These are phyloP conservation scores for Sphaeridia pumilis DNA, from an alignment of 2,888 invertebrate genomes.

Conservation along the genomic window DNA sequence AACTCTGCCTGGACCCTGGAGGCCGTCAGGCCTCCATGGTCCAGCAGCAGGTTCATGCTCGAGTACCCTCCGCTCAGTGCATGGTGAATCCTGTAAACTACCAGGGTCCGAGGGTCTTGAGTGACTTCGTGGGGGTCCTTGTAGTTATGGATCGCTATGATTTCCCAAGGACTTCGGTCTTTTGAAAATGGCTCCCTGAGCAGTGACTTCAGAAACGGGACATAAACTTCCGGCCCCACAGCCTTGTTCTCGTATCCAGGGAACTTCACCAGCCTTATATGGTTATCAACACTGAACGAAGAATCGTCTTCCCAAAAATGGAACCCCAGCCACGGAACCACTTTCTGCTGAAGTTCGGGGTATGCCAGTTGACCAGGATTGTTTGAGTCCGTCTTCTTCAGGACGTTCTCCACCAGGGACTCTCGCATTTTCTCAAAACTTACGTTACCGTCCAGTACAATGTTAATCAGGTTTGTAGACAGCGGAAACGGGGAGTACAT, in stretches of 20 bases:
- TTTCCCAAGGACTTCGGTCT: slow-evolving; percentile 27
- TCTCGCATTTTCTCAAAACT: neutral
- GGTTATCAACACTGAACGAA: slow-evolving; percentile 5
- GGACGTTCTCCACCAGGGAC: slow-evolving; percentile 1
- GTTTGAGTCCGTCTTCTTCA: neutral
- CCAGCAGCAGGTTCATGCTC: slow-evolving; percentile 1
- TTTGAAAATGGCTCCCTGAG: slow-evolving; percentile 10
- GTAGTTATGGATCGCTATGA: slow-evolving; percentile 18
- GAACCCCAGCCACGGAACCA: slow-evolving; percentile 5
- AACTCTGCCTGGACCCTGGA: neutral
- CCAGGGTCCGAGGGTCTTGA: neutral
- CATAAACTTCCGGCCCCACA: neutral
- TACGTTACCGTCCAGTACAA: neutral
- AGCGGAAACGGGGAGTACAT: neutral
- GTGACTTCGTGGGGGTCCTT: neutral
- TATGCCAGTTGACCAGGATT: neutral
- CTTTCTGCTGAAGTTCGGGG: slow-evolving; percentile 1
- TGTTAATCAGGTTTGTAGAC: slow-evolving; percentile 1
- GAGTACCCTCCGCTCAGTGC: slow-evolving; percentile 17
- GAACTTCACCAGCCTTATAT: neutral
- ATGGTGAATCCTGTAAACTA: slow-evolving; percentile 25
- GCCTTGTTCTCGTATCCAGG: neutral
- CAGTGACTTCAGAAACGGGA: neutral
- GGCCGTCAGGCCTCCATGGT: neutral
- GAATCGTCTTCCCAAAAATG: slow-evolving; percentile 6